Percentiles rank a stretch among this genome's conserved stretches.
These are phyloP conservation scores for Sinocyclocheilus anshuiensis DNA, from an alignment of 2,113 vertebrate genomes.

Conservation along the genomic window DNA sequence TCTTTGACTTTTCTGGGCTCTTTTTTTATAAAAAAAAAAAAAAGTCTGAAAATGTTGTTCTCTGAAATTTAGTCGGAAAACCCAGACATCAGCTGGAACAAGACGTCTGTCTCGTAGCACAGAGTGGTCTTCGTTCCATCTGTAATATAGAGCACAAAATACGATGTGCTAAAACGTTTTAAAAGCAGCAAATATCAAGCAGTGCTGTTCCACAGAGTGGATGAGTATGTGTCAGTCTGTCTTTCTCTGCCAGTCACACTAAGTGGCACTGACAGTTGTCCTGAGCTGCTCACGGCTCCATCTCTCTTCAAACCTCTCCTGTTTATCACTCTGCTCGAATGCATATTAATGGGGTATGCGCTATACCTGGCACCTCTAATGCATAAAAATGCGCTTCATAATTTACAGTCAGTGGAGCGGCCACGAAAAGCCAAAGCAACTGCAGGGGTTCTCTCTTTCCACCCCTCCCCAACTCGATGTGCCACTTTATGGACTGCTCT, in stretches of 20 bases:
- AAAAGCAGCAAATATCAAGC: conserved; percentile 28
- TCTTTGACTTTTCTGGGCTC: not conserved
- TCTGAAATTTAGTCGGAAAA: not conserved
- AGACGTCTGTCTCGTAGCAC: not conserved
- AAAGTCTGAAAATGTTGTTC: not conserved
- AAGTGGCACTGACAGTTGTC: conserved; percentile 46
- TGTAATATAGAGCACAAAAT: not conserved
- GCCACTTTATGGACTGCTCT: conserved; percentile 31
- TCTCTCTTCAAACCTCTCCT: conserved; percentile 34
- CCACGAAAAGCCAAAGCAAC: conserved; percentile 16
- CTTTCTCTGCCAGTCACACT: conserved; percentile 35
- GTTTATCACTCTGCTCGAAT: conserved; percentile 32
- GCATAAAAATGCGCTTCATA: conserved; percentile 44
- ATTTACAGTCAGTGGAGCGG: conserved; percentile 28
- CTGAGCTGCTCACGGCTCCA: conserved; percentile 4
- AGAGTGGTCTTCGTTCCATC: not conserved
- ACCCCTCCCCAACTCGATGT: not conserved
- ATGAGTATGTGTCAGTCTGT: conserved; percentile 35
- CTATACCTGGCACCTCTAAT: conserved; percentile 43
- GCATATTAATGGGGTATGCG: conserved; percentile 48
- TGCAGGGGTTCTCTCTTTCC: not conserved
- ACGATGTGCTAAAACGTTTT: not conserved
- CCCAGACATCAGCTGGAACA: not conserved
- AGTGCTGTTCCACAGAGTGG: conserved; percentile 7
- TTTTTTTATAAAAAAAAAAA: too few relatives aligned